phyloP scores from a whole-genome alignment of 2,113 vertebrate genomes.

The Harpagus bidentatus region DNA sequence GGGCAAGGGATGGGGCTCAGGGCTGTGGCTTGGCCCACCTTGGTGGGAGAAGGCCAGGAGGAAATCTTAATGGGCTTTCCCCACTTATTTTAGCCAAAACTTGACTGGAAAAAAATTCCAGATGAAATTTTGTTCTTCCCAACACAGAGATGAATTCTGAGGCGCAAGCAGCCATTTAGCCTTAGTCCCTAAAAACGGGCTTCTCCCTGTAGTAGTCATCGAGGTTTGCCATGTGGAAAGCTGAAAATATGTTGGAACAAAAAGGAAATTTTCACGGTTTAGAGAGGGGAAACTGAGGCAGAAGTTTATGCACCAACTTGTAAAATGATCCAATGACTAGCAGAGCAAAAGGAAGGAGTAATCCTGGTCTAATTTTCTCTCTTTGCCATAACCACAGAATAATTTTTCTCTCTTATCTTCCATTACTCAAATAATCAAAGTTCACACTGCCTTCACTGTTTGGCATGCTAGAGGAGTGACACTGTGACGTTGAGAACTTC shows the following conservation, averaged over 20 bases:
- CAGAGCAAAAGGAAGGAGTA: neutral
- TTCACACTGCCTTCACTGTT: neutral
- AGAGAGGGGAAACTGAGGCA: neutral
- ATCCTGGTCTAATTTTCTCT: neutral
- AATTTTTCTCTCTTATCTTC: neutral
- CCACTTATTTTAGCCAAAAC: neutral
- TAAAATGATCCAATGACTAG: neutral
- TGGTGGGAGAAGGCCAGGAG: neutral
- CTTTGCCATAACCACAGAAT: neutral
- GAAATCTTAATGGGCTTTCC: neutral
- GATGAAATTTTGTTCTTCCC: neutral
- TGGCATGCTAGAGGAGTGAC: neutral
- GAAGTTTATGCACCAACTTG: neutral
- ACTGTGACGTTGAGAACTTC: neutral
- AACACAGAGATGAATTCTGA: neutral
- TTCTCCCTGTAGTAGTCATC: neutral
- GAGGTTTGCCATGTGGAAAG: neutral
- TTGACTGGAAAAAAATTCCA: neutral
- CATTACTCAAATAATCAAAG: neutral
- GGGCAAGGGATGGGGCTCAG: accelerated
- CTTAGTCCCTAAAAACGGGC: too few species aligned
- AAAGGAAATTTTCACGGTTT: neutral
- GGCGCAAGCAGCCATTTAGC: neutral
- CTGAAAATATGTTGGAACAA: neutral
- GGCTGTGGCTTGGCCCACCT: accelerated